Conservation (phyloP, 2,888 invertebrate genomes). For the Pyrrhia umbra region DNA sequence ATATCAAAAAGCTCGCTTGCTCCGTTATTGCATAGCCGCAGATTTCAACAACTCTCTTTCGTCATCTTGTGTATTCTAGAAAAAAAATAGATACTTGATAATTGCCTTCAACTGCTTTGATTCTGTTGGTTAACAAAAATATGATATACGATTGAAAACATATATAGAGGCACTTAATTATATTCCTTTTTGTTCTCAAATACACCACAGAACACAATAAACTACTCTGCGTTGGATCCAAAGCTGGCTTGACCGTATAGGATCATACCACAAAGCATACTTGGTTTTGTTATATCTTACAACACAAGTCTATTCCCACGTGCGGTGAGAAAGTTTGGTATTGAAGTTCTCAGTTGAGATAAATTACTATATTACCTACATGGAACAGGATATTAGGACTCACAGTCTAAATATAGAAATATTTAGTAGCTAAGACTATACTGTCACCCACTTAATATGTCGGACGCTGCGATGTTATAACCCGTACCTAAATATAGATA, state of each 20-base stretch:
- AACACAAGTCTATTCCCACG: constrained; percentile 2
- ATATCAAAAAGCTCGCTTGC: too few species aligned
- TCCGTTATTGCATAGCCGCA: too few species aligned
- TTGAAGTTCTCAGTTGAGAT: background rate
- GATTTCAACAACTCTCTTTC: too few species aligned
- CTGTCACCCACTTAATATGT: background rate
- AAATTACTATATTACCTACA: background rate
- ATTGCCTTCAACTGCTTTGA: too few species aligned
- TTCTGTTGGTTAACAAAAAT: too few species aligned
- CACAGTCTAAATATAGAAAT: background rate
- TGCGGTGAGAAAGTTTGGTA: background rate
- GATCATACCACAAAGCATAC: background rate
- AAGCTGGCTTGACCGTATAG: background rate
- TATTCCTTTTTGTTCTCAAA: background rate
- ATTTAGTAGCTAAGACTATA: background rate
- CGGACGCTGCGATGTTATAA: background rate
- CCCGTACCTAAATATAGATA: background rate
- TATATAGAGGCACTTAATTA: background rate
- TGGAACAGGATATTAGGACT: background rate
- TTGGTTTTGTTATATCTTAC: background rate
- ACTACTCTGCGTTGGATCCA: background rate
- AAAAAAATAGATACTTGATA: too few species aligned
- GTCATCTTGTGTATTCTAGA: too few species aligned
- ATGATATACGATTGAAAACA: too few species aligned
- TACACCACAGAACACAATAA: background rate